Percentiles rank a stretch among this genome's conserved stretches.
Evolutionary conservation across 2,888 invertebrate genomes (phyloP).

Genomic region (Folsomia manolachei): DNA sequence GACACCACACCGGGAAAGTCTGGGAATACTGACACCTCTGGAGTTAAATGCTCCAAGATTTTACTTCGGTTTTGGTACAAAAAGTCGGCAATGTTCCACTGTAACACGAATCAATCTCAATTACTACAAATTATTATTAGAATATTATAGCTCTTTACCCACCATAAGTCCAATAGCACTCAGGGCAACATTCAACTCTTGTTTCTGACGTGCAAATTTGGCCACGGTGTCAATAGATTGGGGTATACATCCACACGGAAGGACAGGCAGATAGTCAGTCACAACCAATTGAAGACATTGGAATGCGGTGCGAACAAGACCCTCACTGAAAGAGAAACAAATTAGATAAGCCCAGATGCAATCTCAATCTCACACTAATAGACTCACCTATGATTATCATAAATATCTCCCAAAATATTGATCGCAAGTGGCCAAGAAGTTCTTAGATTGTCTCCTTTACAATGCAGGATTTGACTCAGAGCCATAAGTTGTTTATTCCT

Average conservation of each 20-base stretch:
- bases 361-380: neutral
- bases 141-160: slow-evolving; percentile 42
- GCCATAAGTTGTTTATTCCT: slow-evolving; percentile 92
- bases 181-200: slow-evolving; percentile 93
- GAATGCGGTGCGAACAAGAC: slow-evolving; percentile 87
- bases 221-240: slow-evolving; percentile 88
- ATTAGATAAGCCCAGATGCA: neutral
- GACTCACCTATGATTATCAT: slow-evolving; percentile 79
- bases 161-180: slow-evolving; percentile 96
- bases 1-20: slow-evolving; percentile 79
- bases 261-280: slow-evolving; percentile 87
- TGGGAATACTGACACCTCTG: slow-evolving; percentile 72
- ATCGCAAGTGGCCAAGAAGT: slow-evolving; percentile 94
- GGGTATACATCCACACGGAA: slow-evolving; percentile 88
- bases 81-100: slow-evolving; percentile 99
- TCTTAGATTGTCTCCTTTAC: slow-evolving; percentile 84
- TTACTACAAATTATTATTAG: slow-evolving; percentile 11
- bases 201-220: slow-evolving; percentile 92
- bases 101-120: slow-evolving; percentile 52
- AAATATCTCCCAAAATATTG: slow-evolving; percentile 91
- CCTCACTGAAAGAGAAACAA: slow-evolving; percentile 65
- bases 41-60: slow-evolving; percentile 68
- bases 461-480: slow-evolving; percentile 86
- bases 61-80: slow-evolving; percentile 92
- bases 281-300: slow-evolving; percentile 93